Base-by-base conservation (phyloP, 2,888 invertebrate genomes). In the Hypercompe scribonia region DNA sequence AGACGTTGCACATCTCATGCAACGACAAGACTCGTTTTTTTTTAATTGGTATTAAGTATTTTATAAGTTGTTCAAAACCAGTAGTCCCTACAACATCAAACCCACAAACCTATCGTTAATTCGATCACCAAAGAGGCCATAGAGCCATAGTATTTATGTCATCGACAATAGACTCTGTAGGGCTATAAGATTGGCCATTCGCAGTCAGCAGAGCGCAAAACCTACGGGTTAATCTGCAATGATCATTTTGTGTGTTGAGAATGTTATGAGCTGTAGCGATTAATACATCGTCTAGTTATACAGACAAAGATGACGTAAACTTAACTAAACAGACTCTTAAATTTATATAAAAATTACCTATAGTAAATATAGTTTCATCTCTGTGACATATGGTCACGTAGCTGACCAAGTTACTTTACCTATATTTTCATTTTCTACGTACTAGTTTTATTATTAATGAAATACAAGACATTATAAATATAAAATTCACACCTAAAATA, bases 161-260 rank as follows among this genome's bases (percentile, higher is more conserved):
- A 84, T 61, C 72, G 13, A 82, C 84, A 82, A 84, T 79, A 34
- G 71, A 39, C 58, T 65, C 63, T 73, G 36, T 70, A 73, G 72
- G 68, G 31, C 46, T 46, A 69, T 75, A 72, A 76, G 73, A 77
- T 75, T 75, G 84, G 84, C 89, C 87, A 91, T 94, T 93, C 91
- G 90, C 87, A 88, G 87, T 87, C 92, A 87, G 90, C 89, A 89
- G 91, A 90, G 93, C 93, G 92, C 86, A 89, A 91, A 89, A 91
- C 87, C 87, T 89, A 89, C 61, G 84, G 81, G 87, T 88, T 93
- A 93, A 93, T 93, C 92, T 91, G 88, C 82, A 90, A 88, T 92
- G 92, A 92, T 93, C 91, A 91, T 92, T 93, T 92, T 82, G 75
- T 79, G 72, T 74, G 75, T 84, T n/a, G n/a, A n/a, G 83, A 81